Percentiles rank a stretch among this genome's conserved stretches.
phyloP scores from a whole-genome alignment of 2,797 vertebrate species.

The Phrynocephalus vlangalii region DNA sequence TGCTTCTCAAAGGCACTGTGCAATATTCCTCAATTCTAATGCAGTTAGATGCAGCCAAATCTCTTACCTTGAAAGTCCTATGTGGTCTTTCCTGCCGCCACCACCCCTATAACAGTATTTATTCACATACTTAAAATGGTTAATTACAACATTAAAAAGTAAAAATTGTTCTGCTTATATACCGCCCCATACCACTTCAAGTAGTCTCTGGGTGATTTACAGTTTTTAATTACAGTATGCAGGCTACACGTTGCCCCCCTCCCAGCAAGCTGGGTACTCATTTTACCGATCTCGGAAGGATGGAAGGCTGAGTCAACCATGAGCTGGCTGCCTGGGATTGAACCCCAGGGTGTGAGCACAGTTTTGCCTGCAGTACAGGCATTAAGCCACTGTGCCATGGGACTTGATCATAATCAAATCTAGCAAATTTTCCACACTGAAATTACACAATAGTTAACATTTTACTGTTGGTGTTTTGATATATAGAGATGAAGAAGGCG shows the following conservation, averaged over 20 bases:
- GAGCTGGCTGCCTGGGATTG: no score
- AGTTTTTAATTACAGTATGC: no score
- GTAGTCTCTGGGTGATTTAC: no score
- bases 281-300: no score
- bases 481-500: slow-evolving; percentile 86
- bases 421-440: slow-evolving; percentile 13
- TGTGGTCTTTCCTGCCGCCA: neutral
- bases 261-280: no score
- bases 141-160: neutral
- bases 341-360: no score
- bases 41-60: neutral
- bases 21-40: neutral
- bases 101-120: neutral
- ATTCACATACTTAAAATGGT: neutral
- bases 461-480: slow-evolving; percentile 39
- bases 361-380: no score
- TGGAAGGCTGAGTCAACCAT: no score
- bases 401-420: neutral
- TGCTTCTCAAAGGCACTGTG: neutral
- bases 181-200: no score
- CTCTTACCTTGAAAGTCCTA: neutral
- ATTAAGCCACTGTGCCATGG: no score
- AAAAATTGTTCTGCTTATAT: no score
- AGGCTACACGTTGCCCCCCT: no score
- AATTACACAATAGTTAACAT: slow-evolving; percentile 16